These are phyloP conservation scores for Acanthacorydalis orientalis DNA, from an alignment of 2,888 invertebrate genomes.

Conservation along the genomic window DNA sequence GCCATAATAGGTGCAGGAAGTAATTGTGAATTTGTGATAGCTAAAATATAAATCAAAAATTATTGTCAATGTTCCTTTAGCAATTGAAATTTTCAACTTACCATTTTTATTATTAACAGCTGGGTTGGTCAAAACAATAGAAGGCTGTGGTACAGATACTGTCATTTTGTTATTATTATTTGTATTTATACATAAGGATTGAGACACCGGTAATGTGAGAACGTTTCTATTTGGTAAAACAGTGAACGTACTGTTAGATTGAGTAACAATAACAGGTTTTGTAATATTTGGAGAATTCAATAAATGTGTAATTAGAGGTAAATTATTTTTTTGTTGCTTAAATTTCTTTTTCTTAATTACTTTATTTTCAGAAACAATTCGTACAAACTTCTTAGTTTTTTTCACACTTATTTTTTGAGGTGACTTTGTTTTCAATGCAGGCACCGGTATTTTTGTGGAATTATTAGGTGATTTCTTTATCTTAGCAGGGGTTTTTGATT, in stretches of 20 bases:
- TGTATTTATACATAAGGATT: background rate
- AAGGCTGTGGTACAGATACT: background rate
- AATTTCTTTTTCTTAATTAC: background rate
- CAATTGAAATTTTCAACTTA: too few species aligned
- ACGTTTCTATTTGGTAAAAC: background rate
- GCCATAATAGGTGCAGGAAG: slow-evolving; percentile 18
- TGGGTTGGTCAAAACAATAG: background rate
- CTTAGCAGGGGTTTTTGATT: background rate
- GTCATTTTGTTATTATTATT: background rate
- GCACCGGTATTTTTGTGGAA: background rate
- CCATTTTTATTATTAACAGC: too few species aligned
- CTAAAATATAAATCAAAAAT: slow-evolving; percentile 8
- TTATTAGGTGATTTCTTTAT: background rate
- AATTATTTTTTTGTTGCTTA: background rate
- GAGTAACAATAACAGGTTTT: background rate
- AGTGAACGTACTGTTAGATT: background rate
- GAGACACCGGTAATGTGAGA: background rate
- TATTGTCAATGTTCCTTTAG: too few species aligned
- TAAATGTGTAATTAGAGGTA: background rate
- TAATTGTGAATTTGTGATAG: slow-evolving; percentile 18
- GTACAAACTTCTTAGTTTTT: background rate
- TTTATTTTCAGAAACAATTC: background rate
- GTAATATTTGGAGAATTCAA: background rate
- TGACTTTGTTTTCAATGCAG: background rate
- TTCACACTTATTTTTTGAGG: background rate